Conservation (phyloP, 2,113 vertebrate species). For the Actinemys pallida region DNA sequence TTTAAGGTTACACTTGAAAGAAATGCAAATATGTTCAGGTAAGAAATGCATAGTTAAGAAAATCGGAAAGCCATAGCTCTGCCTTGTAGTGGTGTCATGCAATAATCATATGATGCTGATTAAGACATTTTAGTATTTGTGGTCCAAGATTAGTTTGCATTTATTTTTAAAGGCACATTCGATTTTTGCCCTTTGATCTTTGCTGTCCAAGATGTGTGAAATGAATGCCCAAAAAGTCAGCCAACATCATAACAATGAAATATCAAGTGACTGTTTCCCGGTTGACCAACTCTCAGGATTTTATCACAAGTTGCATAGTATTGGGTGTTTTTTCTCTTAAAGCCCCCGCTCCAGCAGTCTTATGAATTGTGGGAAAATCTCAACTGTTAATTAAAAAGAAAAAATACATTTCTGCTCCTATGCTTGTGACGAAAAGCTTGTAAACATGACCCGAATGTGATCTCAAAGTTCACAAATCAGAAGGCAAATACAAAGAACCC, state of each 20-base stretch:
- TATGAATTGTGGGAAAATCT: not conserved
- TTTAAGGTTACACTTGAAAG: not conserved
- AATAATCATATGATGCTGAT: too few species aligned
- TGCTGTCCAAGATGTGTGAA: not conserved
- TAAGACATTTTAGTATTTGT: too few species aligned
- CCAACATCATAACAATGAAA: too few species aligned
- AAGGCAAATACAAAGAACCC: too few species aligned
- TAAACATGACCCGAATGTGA: too few species aligned
- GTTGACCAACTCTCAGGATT: not conserved
- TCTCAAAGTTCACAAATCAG: too few species aligned
- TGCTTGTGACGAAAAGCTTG: too few species aligned
- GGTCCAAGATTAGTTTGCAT: not conserved
- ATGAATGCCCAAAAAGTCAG: not conserved
- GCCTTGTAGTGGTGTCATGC: not conserved
- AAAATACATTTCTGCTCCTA: too few species aligned
- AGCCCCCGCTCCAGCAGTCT: not conserved
- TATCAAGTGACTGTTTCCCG: not conserved
- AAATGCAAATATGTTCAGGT: not conserved
- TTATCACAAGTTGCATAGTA: not conserved
- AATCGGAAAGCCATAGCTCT: not conserved
- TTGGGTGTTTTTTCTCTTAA: not conserved
- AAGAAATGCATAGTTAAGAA: not conserved
- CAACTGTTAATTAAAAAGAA: not conserved
- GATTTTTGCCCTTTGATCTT: fast-evolving
- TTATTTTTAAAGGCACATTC: not conserved